Base-by-base conservation (phyloP, 92 coral and sea anemone species). In the Nematostella vectensis region DNA sequence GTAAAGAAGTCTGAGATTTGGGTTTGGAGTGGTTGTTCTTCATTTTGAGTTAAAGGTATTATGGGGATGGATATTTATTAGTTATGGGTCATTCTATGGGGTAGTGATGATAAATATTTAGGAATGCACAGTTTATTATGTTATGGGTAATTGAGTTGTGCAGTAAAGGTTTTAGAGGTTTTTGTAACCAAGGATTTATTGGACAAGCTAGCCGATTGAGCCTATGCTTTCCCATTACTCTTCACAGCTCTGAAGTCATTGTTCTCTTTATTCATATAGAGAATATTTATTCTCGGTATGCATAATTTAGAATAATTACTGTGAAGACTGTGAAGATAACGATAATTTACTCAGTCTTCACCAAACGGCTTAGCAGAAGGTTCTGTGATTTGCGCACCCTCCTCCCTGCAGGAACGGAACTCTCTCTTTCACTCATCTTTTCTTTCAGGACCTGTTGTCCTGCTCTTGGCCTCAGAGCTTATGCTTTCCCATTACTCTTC, bases 201-300 rank as follows among this genome's bases (percentile, higher is more conserved):
- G 51, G 12, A 4, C 51, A 45, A 45, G 4, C 51, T 6, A 17
- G 51, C 51, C 51, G 23, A 17, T 10, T 17, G 51, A 45, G 51
- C 51, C 18, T 17, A 45, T 45, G 18, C 23, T 19, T 19, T 17
- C 51, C 23, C 51, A 45, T 45, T 10, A 45, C 51, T 45, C 23
- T 9, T 10, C 51, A 10, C 51, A 45, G 23, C 51, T 19, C 51
- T 19, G 51, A 45, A 4, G 51, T 19, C 12, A 45, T 45, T 45
- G 51, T 45, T 19, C 51, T 45, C 9, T 10, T 19, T 45, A 10
- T 10, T 45, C 51, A 45, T 19, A 45, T 10, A 11, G 51, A 45
- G 51, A 45, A 45, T 45, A 45, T 45, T 22, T 45, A 45, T 45
- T 45, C 51, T 45, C 51, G 51, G 51, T 45, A 45, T 45, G 51